phyloP scores from a whole-genome alignment of 2,888 invertebrate genomes.

The Nudaria mundana region DNA sequence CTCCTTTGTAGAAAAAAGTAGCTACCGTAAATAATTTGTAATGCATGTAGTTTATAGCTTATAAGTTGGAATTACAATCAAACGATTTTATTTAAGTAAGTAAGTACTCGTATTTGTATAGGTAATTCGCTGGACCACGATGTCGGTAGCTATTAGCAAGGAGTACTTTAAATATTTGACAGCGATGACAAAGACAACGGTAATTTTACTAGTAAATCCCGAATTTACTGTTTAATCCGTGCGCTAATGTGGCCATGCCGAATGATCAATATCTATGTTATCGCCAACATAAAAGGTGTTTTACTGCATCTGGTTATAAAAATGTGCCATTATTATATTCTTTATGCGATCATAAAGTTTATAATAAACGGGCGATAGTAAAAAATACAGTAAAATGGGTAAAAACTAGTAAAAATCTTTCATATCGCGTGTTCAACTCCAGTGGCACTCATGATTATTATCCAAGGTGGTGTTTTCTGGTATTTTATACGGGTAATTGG shows the following conservation, averaged over 20 bases:
- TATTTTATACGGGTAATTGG: conserved; percentile 17
- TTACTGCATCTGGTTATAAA: conserved; percentile 72
- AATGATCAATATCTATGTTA: conserved; percentile 56
- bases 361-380: conserved; percentile 72
- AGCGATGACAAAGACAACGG: too few species aligned
- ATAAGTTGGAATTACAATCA: too few species aligned
- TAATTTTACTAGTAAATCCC: conserved; percentile 6
- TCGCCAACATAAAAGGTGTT: conserved; percentile 71
- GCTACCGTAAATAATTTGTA: too few species aligned
- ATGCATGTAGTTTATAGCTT: too few species aligned
- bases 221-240: conserved; percentile 17
- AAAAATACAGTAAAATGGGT: conserved; percentile 54
- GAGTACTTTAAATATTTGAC: too few species aligned
- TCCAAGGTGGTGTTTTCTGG: conserved; percentile 24
- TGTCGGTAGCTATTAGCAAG: too few species aligned
- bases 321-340: conserved; percentile 72
- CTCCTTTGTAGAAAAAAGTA: too few species aligned
- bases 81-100: too few species aligned
- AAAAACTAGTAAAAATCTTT: conserved; percentile 38
- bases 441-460: conserved; percentile 44
- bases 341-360: conserved; percentile 74
- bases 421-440: conserved; percentile 56
- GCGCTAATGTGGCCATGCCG: conserved; percentile 40
- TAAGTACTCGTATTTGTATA: too few species aligned
- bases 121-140: too few species aligned